Evolutionary conservation across 1,140 invertebrate species (phyloP).

Genomic region (Meloidogyne floridensis): DNA sequence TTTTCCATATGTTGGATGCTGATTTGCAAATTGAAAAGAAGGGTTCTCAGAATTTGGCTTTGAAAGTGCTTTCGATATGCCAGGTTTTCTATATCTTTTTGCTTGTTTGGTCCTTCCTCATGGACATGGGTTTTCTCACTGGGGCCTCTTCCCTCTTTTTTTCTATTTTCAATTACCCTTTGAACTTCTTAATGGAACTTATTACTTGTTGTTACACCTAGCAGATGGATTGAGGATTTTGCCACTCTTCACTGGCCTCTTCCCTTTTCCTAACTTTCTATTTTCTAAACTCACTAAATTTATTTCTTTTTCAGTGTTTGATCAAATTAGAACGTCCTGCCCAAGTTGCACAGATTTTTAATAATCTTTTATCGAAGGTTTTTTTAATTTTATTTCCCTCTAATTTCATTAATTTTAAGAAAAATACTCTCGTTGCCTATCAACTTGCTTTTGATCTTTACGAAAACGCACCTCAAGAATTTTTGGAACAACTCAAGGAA

Average conservation of each 20-base stretch:
- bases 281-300: not conserved
- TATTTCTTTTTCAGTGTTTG: constrained; percentile 46
- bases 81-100: too few relatives aligned
- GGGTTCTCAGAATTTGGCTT: too few relatives aligned
- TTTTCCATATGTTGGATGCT: constrained; percentile 48
- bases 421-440: constrained; percentile 30
- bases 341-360: constrained; percentile 55
- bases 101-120: too few relatives aligned
- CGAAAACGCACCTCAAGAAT: constrained; percentile 86
- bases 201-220: too few relatives aligned
- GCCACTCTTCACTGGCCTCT: too few relatives aligned
- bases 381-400: not conserved
- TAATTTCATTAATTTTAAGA: not conserved
- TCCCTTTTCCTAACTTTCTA: not conserved
- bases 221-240: too few relatives aligned
- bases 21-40: too few relatives aligned
- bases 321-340: constrained; percentile 59
- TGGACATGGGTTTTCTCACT: too few relatives aligned
- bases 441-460: constrained; percentile 36
- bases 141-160: too few relatives aligned
- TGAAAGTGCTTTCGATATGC: too few relatives aligned
- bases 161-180: too few relatives aligned
- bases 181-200: too few relatives aligned
- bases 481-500: constrained; percentile 81
- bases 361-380: constrained; percentile 35